Percentiles rank a stretch among this genome's conserved stretches.
These are phyloP conservation scores for Hypolimnas misippus DNA, from an alignment of 2,888 invertebrate genomes.

Conservation along the genomic window DNA sequence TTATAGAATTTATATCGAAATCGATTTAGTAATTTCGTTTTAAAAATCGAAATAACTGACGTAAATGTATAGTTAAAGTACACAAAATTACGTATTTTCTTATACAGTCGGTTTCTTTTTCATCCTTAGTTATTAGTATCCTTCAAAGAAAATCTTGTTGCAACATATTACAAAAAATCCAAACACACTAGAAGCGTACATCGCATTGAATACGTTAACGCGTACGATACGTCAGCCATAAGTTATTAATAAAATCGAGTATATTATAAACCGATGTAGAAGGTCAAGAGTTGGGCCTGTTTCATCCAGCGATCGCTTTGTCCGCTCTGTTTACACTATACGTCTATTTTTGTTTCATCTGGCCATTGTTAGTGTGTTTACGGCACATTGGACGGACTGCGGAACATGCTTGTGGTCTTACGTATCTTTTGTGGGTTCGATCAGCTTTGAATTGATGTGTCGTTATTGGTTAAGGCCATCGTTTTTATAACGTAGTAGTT, in stretches of 20 bases:
- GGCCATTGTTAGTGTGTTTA: conserved; percentile 81
- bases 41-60: too few species aligned
- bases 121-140: too few species aligned
- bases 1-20: too few species aligned
- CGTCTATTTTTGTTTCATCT: conserved; percentile 82
- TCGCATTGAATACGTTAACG: neutral
- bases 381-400: conserved; percentile 45
- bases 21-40: too few species aligned
- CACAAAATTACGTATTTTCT: too few species aligned
- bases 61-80: too few species aligned
- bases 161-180: neutral
- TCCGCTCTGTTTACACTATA: conserved; percentile 78
- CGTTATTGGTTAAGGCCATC: conserved; percentile 16
- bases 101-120: too few species aligned
- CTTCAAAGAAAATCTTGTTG: too few species aligned
- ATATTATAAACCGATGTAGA: conserved; percentile 41
- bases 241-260: conserved; percentile 37
- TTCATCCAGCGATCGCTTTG: conserved; percentile 71
- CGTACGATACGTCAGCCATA: neutral
- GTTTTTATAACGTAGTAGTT: conserved; percentile 13
- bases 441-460: conserved; percentile 12
- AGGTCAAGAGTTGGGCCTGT: conserved; percentile 45
- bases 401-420: conserved; percentile 55
- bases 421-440: conserved; percentile 58
- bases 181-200: neutral